Evolutionary conservation across 1,140 invertebrate species (phyloP).

Genomic region (Drosophila ficusphila): DNA sequence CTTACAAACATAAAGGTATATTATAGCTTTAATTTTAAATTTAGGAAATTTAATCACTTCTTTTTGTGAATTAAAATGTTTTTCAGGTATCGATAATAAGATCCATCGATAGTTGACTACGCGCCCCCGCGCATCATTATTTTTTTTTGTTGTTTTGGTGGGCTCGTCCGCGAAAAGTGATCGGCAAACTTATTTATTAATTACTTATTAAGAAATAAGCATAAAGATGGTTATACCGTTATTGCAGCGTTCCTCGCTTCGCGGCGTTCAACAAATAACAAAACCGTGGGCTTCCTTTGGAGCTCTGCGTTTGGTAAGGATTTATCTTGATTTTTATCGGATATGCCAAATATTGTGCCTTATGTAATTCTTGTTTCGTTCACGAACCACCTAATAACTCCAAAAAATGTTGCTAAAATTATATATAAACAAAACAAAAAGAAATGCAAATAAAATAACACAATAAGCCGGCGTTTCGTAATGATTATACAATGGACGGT

Average conservation of each 20-base stretch:
- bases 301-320: constrained; percentile 73
- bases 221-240: constrained; percentile 72
- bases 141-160: constrained; percentile 25
- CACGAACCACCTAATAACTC: background rate
- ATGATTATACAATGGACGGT: constrained; percentile 48
- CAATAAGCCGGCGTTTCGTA: constrained; percentile 46
- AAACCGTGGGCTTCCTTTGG: constrained; percentile 59
- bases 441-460: background rate
- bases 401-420: background rate
- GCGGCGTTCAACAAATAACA: constrained; percentile 67
- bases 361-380: constrained; percentile 12
- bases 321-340: background rate
- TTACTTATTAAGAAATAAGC: constrained; percentile 20
- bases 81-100: background rate
- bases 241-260: constrained; percentile 65
- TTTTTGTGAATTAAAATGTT: background rate
- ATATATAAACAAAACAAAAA: background rate
- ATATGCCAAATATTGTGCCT: background rate
- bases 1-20: no score
- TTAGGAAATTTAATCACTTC: background rate
- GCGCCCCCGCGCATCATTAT: constrained; percentile 1
- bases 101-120: background rate
- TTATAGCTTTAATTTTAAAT: no score
- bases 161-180: constrained; percentile 33
- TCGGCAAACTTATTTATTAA: constrained; percentile 10